phyloP scores from a whole-genome alignment of 2,888 invertebrate genomes.

The Caenorhabditis uteleia region DNA sequence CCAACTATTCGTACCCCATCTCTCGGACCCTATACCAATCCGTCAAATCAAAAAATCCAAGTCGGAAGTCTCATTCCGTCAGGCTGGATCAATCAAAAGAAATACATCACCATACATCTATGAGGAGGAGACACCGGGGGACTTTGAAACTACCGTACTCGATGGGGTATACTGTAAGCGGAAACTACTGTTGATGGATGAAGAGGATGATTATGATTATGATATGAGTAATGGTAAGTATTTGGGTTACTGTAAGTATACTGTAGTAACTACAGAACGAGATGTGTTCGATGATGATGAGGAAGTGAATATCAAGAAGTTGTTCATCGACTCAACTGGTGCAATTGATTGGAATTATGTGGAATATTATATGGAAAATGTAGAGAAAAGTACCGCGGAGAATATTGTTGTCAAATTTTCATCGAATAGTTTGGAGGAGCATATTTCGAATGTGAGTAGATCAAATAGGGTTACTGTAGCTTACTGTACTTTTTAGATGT shows the following conservation, averaged over 20 bases:
- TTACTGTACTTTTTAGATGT: conserved; percentile 23
- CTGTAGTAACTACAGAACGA: not conserved
- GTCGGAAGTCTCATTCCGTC: conserved; percentile 16
- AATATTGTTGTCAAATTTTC: conserved; percentile 29
- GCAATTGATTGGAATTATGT: conserved; percentile 32
- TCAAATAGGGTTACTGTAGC: too few species aligned
- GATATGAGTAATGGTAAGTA: not conserved
- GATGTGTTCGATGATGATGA: conserved; percentile 27
- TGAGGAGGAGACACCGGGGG: conserved; percentile 15
- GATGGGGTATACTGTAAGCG: conserved; percentile 27
- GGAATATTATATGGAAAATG: conserved; percentile 26
- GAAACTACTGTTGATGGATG: conserved; percentile 28
- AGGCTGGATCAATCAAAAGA: conserved; percentile 5
- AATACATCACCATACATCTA: conserved; percentile 14
- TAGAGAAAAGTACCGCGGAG: conserved; percentile 23
- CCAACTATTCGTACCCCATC: conserved; percentile 25
- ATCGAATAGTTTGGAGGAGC: conserved; percentile 17
- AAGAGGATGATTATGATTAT: conserved; percentile 31
- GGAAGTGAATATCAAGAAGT: conserved; percentile 26
- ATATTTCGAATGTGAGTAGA: conserved; percentile 18
- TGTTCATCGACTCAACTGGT: conserved; percentile 14
- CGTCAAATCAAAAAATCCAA: conserved; percentile 20
- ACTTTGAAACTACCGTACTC: conserved; percentile 20
- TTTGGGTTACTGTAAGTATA: not conserved
- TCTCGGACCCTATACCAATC: conserved; percentile 14